Percentiles rank a stretch among this genome's conserved stretches.
Conservation (phyloP, 2,888 invertebrate species). For the Sinelater perroti region DNA sequence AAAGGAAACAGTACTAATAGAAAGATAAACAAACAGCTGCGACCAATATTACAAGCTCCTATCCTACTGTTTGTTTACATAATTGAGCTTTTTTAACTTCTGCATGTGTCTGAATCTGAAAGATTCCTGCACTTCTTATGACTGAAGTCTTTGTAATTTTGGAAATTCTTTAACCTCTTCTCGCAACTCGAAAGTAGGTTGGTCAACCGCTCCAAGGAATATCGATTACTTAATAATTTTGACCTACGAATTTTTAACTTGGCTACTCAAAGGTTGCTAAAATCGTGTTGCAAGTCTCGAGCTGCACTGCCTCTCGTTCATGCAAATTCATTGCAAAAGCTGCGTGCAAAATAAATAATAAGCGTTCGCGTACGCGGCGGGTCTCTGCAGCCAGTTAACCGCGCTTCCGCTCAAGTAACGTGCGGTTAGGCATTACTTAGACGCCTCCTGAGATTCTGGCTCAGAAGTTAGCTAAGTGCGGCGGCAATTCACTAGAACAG, state of each 20-base stretch:
- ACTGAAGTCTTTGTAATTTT: no score
- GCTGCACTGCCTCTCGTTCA: background rate
- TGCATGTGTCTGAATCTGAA: no score
- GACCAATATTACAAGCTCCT: no score
- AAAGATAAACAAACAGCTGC: no score
- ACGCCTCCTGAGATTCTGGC: constrained; percentile 31
- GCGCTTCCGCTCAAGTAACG: constrained; percentile 38
- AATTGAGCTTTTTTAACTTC: no score
- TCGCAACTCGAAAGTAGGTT: no score
- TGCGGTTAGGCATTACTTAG: constrained; percentile 38
- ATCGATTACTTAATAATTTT: constrained; percentile 33
- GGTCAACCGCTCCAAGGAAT: constrained; percentile 22
- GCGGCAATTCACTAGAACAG: constrained; percentile 28
- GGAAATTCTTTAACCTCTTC: no score
- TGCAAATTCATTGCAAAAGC: constrained; percentile 13
- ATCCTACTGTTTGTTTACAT: no score
- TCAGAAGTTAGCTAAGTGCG: constrained; percentile 28
- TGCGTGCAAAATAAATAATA: constrained; percentile 33
- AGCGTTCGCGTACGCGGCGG: constrained; percentile 29
- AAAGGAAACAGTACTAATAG: no score
- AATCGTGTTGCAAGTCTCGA: background rate
- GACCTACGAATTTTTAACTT: constrained; percentile 28
- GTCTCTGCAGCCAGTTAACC: constrained; percentile 35
- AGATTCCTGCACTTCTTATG: no score
- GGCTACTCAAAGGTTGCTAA: constrained; percentile 1